Evolutionary conservation across 2,888 invertebrate species (phyloP).

Genomic region (Coenonympha arcania): DNA sequence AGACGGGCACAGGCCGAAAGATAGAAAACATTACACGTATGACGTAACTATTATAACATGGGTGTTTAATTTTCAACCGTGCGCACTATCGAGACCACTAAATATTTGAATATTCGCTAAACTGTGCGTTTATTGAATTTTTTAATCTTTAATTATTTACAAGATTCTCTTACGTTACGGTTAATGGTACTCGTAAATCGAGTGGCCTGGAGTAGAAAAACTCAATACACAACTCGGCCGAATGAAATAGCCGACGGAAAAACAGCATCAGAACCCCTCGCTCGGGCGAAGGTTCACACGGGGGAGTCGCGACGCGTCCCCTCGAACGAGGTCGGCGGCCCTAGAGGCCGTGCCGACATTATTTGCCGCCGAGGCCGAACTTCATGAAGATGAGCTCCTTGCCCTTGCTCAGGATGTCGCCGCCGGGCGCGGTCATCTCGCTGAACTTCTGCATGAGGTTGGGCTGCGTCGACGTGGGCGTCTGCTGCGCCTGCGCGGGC

Average conservation of each 20-base stretch:
- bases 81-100: conserved; percentile 65
- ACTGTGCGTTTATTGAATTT: conserved; percentile 72
- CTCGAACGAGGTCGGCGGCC: conserved; percentile 31
- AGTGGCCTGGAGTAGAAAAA: conserved; percentile 49
- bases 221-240: conserved; percentile 43
- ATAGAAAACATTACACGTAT: conserved; percentile 57
- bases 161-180: conserved; percentile 48
- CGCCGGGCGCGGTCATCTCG: conserved; percentile 91
- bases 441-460: conserved; percentile 92
- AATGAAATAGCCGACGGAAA: conserved; percentile 19
- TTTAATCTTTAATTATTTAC: conserved; percentile 57
- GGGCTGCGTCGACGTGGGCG: conserved; percentile 70
- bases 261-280: conserved; percentile 33
- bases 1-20: conserved; percentile 57
- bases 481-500: conserved; percentile 47
- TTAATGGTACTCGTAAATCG: conserved; percentile 44
- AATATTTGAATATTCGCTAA: conserved; percentile 68
- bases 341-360: conserved; percentile 62
- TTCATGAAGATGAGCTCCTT: conserved; percentile 96
- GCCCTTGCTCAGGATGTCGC: conserved; percentile 92
- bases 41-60: conserved; percentile 56
- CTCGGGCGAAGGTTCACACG: conserved; percentile 21
- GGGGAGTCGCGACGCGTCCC: conserved; percentile 28
- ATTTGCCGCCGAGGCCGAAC: conserved; percentile 89
- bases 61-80: conserved; percentile 57